These are phyloP conservation scores for Zoanthus sansibaricus DNA, from an alignment of 92 coral and sea anemone species.

Conservation along the genomic window DNA sequence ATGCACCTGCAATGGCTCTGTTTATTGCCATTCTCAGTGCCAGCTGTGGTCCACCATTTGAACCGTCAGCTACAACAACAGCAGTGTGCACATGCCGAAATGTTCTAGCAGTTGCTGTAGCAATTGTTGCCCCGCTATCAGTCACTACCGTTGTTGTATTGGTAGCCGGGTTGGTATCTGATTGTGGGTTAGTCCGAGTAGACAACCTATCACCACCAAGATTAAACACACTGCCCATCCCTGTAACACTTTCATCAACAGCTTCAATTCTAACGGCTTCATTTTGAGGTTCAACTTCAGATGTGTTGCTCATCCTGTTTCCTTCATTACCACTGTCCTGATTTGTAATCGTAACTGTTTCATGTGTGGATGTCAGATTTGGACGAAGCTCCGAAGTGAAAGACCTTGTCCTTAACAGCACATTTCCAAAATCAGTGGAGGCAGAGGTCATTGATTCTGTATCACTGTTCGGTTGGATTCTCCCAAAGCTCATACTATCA, in stretches of 20 bases:
- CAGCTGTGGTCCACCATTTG: slow-evolving; percentile 82
- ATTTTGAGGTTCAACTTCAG: background rate
- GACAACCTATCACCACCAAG: slow-evolving; percentile 67
- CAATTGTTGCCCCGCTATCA: slow-evolving; percentile 86
- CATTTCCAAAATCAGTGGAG: slow-evolving; percentile 36
- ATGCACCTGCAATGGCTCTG: slow-evolving; percentile 90
- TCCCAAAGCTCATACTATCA: slow-evolving; percentile 46
- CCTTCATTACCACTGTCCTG: background rate
- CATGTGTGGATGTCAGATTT: slow-evolving; percentile 39
- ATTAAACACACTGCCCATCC: slow-evolving; percentile 55
- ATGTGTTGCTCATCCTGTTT: background rate
- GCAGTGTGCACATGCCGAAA: slow-evolving; percentile 91
- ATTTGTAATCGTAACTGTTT: slow-evolving; percentile 33
- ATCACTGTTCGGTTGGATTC: slow-evolving; percentile 11
- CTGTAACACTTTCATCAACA: slow-evolving; percentile 23
- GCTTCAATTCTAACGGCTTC: slow-evolving; percentile 40
- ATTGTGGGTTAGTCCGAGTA: slow-evolving; percentile 51
- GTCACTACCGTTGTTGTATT: slow-evolving; percentile 68
- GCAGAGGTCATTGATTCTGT: slow-evolving; percentile 20
- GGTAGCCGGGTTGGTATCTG: slow-evolving; percentile 69
- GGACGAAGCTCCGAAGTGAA: slow-evolving; percentile 43
- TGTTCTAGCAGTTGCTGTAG: slow-evolving; percentile 92
- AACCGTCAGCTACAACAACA: slow-evolving; percentile 81
- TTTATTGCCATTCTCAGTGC: slow-evolving; percentile 89
- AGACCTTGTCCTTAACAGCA: slow-evolving; percentile 27